These are phyloP conservation scores for Pristiophorus japonicus DNA, from an alignment of 2,113 vertebrate genomes.

Conservation along the genomic window DNA sequence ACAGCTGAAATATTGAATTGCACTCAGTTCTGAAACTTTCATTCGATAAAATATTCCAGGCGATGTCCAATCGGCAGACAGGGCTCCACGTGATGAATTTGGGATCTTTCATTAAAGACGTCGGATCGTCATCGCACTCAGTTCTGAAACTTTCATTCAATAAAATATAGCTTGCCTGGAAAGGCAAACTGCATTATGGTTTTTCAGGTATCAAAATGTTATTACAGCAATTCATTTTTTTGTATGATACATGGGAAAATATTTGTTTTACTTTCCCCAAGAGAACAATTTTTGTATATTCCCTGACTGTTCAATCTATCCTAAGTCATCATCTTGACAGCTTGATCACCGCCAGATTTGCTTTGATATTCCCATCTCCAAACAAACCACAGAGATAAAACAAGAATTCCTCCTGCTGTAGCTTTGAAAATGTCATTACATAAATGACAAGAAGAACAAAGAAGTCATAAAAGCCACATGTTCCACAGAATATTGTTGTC, in stretches of 20 bases:
- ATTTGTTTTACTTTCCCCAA: slow-evolving; percentile 28
- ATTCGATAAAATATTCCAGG: neutral
- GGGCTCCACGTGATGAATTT: no score
- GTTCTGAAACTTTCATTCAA: neutral
- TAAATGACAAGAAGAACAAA: slow-evolving; percentile 24
- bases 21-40: neutral
- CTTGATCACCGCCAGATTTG: slow-evolving; percentile 1
- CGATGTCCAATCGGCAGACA: no score
- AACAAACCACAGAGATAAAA: slow-evolving; percentile 15
- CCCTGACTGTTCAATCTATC: slow-evolving; percentile 8
- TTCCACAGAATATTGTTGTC: neutral
- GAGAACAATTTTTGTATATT: neutral
- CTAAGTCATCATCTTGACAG: slow-evolving; percentile 22
- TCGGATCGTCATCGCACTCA: neutral
- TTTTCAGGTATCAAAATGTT: neutral
- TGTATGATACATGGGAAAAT: neutral
- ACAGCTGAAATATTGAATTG: neutral
- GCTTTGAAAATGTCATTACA: slow-evolving; percentile 33
- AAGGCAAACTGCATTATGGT: neutral
- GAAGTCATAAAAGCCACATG: neutral
- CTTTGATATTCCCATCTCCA: neutral
- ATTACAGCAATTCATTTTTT: neutral
- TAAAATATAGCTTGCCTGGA: neutral
- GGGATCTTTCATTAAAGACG: no score
- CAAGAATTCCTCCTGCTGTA: neutral